These are phyloP conservation scores for Oligia strigilis DNA, from an alignment of 2,888 invertebrate species.

Conservation along the genomic window DNA sequence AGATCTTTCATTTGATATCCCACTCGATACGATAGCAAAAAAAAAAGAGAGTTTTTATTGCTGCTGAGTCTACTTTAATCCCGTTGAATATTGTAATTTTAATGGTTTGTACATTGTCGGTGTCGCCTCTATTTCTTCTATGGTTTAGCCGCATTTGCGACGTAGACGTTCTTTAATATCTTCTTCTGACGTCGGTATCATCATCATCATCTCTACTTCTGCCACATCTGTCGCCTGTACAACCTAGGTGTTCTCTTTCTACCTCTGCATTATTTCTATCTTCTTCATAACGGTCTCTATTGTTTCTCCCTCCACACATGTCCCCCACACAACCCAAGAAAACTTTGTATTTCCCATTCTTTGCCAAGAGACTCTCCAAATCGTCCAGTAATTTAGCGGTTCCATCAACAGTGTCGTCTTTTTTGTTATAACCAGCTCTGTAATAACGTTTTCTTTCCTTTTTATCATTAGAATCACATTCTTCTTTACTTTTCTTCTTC, in stretches of 20 bases:
- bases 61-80: neutral
- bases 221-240: constrained; percentile 7
- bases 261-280: neutral
- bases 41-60: too few species aligned
- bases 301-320: neutral
- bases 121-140: neutral
- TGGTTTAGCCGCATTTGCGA: neutral
- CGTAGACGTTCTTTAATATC: neutral
- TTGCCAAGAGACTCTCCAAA: constrained; percentile 21
- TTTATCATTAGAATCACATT: neutral
- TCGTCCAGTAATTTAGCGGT: constrained; percentile 14
- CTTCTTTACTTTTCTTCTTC: neutral
- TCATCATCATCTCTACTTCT: neutral
- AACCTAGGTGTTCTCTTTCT: constrained; percentile 2
- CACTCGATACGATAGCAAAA: too few species aligned
- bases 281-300: neutral
- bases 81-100: neutral
- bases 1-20: too few species aligned
- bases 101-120: neutral
- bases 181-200: neutral
- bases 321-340: constrained; percentile 20
- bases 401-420: neutral
- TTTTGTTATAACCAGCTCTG: constrained; percentile 10
- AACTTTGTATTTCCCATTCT: constrained; percentile 21
- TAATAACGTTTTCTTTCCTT: neutral